Evolutionary conservation across 1,140 invertebrate genomes (phyloP).

Genomic region (Asbolus verrucosus): DNA sequence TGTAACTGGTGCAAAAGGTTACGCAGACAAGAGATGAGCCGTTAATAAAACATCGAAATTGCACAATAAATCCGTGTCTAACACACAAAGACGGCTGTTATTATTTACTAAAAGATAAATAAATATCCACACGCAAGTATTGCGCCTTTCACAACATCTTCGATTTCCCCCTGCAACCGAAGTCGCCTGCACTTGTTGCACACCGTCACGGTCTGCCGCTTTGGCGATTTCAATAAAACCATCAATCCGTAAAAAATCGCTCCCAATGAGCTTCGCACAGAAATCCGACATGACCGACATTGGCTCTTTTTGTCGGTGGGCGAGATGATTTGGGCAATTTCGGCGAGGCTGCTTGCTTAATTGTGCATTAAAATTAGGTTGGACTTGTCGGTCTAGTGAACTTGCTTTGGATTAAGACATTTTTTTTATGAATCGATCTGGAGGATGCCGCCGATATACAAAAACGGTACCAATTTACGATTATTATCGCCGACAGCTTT

Average conservation of each 20-base stretch:
- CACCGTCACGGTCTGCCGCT: constrained; percentile 6
- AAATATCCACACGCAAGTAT: not conserved
- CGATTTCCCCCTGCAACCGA: no score
- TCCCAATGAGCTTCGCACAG: not conserved
- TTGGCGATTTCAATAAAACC: constrained; percentile 1
- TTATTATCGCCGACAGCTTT: no score
- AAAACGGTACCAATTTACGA: no score
- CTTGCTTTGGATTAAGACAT: not conserved
- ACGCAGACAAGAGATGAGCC: not conserved
- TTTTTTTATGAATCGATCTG: not conserved
- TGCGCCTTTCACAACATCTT: not conserved
- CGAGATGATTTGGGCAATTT: constrained; percentile 5
- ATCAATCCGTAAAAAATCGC: constrained; percentile 6
- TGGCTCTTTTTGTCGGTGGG: not conserved
- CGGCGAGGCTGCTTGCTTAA: constrained; percentile 7
- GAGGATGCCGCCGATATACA: no score
- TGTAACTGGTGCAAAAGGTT: not conserved
- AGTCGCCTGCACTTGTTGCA: not conserved
- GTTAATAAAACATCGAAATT: constrained; percentile 17
- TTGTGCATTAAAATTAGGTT: not conserved
- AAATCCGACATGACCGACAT: constrained; percentile 1
- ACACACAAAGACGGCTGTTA: no score
- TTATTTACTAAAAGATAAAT: constrained; percentile 10
- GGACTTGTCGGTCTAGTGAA: not conserved
- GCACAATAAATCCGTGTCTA: constrained; percentile 1